Evolutionary conservation across 2,113 vertebrate species (phyloP).

Genomic region (Glareola pratincola): DNA sequence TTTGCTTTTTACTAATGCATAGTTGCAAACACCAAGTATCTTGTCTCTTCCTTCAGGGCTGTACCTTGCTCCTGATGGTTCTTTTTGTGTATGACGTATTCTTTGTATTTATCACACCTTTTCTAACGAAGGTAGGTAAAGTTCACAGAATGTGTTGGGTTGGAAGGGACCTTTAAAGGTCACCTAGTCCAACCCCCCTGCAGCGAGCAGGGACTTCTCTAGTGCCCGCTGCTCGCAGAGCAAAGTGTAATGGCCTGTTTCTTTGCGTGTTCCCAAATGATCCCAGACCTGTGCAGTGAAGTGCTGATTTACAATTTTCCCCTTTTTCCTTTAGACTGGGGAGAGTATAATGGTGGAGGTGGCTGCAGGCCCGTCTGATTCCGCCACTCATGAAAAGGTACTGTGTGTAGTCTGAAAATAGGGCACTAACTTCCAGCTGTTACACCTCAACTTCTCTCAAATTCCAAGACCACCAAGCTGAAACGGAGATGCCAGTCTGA

Average conservation of each 20-base stretch:
- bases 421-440: not conserved
- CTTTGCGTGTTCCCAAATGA: not conserved
- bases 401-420: not conserved
- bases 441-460: not conserved
- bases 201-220: too few relatives aligned
- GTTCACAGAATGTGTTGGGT: too few relatives aligned
- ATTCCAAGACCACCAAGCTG: not conserved
- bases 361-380: constrained; percentile 89
- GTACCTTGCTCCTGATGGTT: constrained; percentile 88
- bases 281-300: not conserved
- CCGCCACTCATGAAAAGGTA: constrained; percentile 92
- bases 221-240: not conserved
- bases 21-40: not conserved
- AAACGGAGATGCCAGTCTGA: not conserved
- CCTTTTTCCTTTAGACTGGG: constrained; percentile 78
- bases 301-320: not conserved
- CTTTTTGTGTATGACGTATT: constrained; percentile 95
- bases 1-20: not conserved
- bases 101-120: constrained; percentile 95
- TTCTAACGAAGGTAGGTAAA: constrained; percentile 85
- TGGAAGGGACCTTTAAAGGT: too few relatives aligned
- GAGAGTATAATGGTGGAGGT: constrained; percentile 98
- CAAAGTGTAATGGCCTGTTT: not conserved
- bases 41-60: constrained; percentile 78
- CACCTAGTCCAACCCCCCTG: too few relatives aligned